A percentile compares a stretch with the other conserved stretches of the same genome.
phyloP scores from a whole-genome alignment of 2,888 invertebrate genomes.

The Villa cingulata region DNA sequence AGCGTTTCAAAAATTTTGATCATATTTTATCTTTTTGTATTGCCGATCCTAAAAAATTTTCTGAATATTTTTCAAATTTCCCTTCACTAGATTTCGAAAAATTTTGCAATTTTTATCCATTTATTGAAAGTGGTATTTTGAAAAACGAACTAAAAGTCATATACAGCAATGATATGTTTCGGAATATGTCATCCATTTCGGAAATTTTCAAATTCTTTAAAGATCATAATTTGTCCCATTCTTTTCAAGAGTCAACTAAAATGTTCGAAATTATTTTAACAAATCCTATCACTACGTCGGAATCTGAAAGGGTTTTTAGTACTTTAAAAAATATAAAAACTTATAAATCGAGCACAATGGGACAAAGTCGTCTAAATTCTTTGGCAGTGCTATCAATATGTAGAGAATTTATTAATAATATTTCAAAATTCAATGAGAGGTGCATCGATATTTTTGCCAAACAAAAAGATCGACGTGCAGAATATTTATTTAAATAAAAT shows the following conservation, averaged over 20 bases:
- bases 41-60: too few relatives aligned
- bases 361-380: neutral
- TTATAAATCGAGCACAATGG: conserved; percentile 2
- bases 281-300: neutral
- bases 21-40: too few relatives aligned
- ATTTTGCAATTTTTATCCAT: too few relatives aligned
- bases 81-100: too few relatives aligned
- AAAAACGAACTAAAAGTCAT: neutral
- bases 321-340: conserved; percentile 2
- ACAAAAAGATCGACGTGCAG: too few relatives aligned
- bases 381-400: too few relatives aligned
- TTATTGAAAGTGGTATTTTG: too few relatives aligned
- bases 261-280: neutral
- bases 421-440: neutral
- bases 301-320: neutral
- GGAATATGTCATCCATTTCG: neutral
- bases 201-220: neutral
- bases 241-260: too few relatives aligned
- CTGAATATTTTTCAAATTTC: too few relatives aligned
- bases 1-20: too few relatives aligned
- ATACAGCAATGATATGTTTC: neutral
- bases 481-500: too few relatives aligned
- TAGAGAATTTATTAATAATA: neutral
- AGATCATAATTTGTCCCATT: neutral
- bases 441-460: neutral